Evolutionary conservation across 2,113 vertebrate genomes (phyloP).

Genomic region (Tichodroma muraria): DNA sequence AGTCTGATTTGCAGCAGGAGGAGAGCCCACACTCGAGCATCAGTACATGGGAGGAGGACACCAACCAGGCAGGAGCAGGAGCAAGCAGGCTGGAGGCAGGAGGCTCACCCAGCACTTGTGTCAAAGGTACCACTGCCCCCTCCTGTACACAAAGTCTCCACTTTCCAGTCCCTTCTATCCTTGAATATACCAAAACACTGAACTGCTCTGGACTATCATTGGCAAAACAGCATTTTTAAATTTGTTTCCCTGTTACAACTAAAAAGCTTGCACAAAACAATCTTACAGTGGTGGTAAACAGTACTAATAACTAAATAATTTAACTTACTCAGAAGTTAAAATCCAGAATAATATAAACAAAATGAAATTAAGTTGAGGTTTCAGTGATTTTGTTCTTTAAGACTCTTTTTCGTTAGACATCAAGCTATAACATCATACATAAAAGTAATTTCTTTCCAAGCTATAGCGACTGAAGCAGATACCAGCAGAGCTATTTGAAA

Average conservation of each 20-base stretch:
- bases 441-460: neutral
- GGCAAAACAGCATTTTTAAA: neutral
- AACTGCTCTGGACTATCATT: neutral
- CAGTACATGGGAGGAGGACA: rapidly evolving
- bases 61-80: neutral
- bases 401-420: neutral
- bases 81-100: neutral
- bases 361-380: neutral
- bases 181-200: neutral
- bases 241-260: neutral
- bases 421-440: neutral
- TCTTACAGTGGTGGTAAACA: neutral
- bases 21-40: neutral
- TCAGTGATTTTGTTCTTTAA: neutral
- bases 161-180: neutral
- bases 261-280: neutral
- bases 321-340: neutral
- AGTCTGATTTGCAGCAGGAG: neutral
- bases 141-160: neutral
- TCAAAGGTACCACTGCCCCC: neutral
- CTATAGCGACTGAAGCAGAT: neutral
- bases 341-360: neutral
- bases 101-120: neutral
- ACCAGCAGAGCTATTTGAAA: neutral
- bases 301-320: neutral